These are phyloP conservation scores for Podocnemis expansa DNA, from an alignment of 2,113 vertebrate genomes.

Conservation along the genomic window DNA sequence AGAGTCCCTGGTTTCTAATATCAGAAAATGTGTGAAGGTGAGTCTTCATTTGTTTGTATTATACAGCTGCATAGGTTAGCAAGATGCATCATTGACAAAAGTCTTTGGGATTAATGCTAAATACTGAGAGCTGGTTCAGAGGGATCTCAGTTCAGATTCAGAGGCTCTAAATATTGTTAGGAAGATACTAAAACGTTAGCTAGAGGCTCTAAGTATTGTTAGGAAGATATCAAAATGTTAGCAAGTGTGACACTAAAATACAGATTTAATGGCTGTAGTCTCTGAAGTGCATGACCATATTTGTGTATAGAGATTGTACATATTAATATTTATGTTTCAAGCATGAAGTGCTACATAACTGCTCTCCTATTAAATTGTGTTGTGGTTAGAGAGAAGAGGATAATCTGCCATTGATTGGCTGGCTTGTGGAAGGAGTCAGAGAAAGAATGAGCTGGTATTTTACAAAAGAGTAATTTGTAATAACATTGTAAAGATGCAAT, in stretches of 20 bases:
- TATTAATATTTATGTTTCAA: background rate
- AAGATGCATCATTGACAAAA: background rate
- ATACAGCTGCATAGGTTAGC: background rate
- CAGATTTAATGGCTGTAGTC: background rate
- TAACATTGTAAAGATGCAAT: background rate
- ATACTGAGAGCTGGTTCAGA: background rate
- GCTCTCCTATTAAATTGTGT: rapidly evolving
- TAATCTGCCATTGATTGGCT: background rate
- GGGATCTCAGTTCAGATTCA: too few species aligned
- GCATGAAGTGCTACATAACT: background rate
- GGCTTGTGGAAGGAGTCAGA: background rate
- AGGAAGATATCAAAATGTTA: background rate
- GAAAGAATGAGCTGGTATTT: background rate
- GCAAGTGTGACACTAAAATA: background rate
- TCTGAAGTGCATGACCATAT: background rate
- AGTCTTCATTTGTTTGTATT: background rate
- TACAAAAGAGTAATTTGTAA: background rate
- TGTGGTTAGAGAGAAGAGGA: background rate
- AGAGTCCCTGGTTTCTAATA: background rate
- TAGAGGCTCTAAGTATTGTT: background rate
- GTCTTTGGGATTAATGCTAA: background rate
- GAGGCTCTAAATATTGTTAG: background rate
- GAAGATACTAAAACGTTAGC: background rate
- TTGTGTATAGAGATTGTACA: background rate
- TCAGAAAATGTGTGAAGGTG: background rate